These are phyloP conservation scores for Empidonax traillii DNA, from an alignment of 2,113 vertebrate genomes.

Conservation along the genomic window DNA sequence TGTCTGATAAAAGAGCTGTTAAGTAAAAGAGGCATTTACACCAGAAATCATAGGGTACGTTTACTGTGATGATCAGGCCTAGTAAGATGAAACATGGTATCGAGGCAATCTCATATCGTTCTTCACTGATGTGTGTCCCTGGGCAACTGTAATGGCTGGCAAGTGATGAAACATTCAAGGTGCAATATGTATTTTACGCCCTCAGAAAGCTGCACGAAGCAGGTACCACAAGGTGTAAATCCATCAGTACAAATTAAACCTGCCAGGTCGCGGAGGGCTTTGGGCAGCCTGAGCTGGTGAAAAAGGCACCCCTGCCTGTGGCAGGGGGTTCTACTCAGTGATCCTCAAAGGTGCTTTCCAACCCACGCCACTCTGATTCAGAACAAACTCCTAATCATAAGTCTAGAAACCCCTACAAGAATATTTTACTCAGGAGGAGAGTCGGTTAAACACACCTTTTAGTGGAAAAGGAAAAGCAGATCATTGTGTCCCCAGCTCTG, in stretches of 20 bases:
- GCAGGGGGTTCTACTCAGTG: not conserved
- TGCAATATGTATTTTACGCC: not conserved
- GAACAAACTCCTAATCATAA: not conserved
- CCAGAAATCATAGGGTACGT: not conserved
- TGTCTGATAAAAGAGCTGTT: not conserved
- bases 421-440: not conserved
- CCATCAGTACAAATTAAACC: not conserved
- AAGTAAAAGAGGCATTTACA: not conserved
- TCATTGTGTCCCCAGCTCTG: not conserved
- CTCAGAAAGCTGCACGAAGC: not conserved
- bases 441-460: not conserved
- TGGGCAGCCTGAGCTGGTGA: not conserved
- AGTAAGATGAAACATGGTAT: not conserved
- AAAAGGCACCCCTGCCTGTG: not conserved
- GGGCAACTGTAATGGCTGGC: not conserved
- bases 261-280: accelerated
- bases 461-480: not conserved
- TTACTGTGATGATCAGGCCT: not conserved
- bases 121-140: not conserved
- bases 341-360: not conserved
- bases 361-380: not conserved
- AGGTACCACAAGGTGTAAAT: not conserved
- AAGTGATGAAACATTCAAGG: not conserved
- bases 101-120: not conserved
- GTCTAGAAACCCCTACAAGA: not conserved